Percentiles rank a stretch among this genome's conserved stretches.
phyloP scores from a whole-genome alignment of 2,797 vertebrate species.

The Halcyon badia region DNA sequence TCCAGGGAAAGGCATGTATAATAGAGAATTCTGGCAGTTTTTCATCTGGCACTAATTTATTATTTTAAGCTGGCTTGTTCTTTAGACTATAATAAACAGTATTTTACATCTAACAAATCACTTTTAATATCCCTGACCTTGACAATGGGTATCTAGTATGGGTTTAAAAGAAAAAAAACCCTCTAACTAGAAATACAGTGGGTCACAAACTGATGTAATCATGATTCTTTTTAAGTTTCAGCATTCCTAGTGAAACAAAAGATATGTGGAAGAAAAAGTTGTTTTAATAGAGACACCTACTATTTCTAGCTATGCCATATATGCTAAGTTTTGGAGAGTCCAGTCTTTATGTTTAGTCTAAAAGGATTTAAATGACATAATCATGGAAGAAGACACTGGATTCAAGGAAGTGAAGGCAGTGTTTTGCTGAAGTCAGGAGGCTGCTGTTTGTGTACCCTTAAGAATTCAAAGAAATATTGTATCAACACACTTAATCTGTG shows the following conservation, averaged over 20 bases:
- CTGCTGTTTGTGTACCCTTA: not conserved
- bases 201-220: constrained; percentile 36
- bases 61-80: constrained; percentile 74
- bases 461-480: not conserved
- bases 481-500: not conserved
- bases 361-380: not conserved
- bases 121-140: constrained; percentile 56
- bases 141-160: constrained; percentile 61
- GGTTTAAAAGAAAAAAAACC: not conserved
- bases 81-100: constrained; percentile 62
- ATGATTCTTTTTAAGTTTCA: not conserved
- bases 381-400: not conserved
- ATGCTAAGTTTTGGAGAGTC: not conserved
- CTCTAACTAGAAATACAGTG: constrained; percentile 1
- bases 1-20: constrained; percentile 68
- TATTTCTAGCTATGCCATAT: not conserved
- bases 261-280: not conserved
- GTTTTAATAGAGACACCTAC: not conserved
- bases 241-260: not conserved
- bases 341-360: constrained; percentile 1
- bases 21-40: constrained; percentile 51
- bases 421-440: not conserved
- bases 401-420: not conserved
- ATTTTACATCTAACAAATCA: constrained; percentile 70
- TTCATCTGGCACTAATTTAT: constrained; percentile 71